A percentile compares a stretch with the other conserved stretches of the same genome.
Conservation (phyloP, 2,797 vertebrate species). For the Pipistrellus pygmaeus region DNA sequence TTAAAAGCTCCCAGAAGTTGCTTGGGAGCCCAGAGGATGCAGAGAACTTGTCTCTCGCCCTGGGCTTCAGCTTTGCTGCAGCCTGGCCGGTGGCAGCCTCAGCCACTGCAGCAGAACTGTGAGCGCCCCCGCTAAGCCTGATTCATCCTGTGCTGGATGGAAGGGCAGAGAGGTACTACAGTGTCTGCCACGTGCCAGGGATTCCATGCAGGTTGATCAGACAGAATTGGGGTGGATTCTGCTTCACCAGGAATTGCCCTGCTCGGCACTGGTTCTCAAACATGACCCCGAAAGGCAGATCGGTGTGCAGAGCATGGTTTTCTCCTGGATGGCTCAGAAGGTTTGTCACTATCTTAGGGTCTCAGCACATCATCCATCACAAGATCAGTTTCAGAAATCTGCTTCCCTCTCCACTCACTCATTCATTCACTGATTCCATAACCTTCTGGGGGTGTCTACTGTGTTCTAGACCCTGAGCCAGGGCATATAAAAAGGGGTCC, state of each 20-base stretch:
- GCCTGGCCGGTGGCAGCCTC: neutral
- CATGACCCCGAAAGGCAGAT: neutral
- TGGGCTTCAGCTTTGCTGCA: neutral
- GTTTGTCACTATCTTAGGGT: neutral
- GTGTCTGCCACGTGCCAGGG: neutral
- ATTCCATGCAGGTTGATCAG: neutral
- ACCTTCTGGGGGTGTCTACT: neutral
- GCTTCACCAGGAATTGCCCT: neutral
- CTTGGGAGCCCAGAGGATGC: neutral
- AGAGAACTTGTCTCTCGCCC: neutral
- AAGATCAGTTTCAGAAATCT: neutral
- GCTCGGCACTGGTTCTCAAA: neutral
- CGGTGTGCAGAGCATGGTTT: neutral
- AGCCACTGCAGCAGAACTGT: neutral
- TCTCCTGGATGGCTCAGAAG: slow-evolving; percentile 4
- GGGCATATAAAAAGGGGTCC: neutral
- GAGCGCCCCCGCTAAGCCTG: neutral
- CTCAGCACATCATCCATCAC: neutral
- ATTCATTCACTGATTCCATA: neutral
- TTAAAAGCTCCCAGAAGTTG: neutral
- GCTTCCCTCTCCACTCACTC: neutral
- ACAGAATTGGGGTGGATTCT: neutral
- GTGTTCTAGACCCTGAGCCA: neutral
- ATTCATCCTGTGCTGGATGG: neutral
- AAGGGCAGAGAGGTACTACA: neutral